A percentile compares a stretch with the other conserved stretches of the same genome.
Conservation (phyloP, 1,140 invertebrate species). For the Brachionus asplanchnoidis region DNA sequence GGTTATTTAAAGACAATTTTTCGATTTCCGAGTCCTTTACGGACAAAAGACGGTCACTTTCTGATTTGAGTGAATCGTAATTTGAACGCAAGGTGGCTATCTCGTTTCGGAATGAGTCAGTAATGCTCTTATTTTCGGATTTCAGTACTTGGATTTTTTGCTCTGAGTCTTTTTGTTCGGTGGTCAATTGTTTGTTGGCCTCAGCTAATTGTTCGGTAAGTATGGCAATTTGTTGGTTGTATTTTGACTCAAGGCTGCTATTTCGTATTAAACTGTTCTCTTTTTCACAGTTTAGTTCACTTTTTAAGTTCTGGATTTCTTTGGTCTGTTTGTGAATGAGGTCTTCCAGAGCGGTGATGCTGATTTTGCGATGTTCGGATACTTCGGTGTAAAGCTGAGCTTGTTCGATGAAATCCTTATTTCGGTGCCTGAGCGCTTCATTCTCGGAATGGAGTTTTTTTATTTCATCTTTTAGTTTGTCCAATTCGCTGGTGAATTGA, state of each 20-base stretch:
- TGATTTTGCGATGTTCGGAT: conserved; percentile 4
- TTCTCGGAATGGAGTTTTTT: conserved; percentile 28
- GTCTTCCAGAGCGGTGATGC: conserved; percentile 17
- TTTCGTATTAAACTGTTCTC: background rate
- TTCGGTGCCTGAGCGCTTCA: background rate
- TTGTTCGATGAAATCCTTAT: conserved; percentile 19
- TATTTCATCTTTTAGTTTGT: conserved; percentile 29
- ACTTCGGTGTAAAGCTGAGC: conserved; percentile 37
- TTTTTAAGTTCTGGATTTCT: conserved; percentile 16
- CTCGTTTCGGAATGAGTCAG: background rate
- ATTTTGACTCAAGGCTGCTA: background rate
- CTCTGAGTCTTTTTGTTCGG: background rate
- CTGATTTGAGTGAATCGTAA: background rate
- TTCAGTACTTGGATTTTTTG: background rate
- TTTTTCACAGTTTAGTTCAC: background rate
- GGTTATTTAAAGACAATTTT: background rate
- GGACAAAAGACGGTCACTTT: background rate
- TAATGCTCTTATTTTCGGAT: background rate
- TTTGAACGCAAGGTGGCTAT: background rate
- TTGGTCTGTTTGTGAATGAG: conserved; percentile 13
- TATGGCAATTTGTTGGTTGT: background rate
- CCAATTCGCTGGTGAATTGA: background rate
- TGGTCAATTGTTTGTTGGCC: background rate
- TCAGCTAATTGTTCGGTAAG: background rate
- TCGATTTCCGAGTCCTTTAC: background rate